These are phyloP conservation scores for Thrips palmi DNA, from an alignment of 1,140 invertebrate species.

Conservation along the genomic window DNA sequence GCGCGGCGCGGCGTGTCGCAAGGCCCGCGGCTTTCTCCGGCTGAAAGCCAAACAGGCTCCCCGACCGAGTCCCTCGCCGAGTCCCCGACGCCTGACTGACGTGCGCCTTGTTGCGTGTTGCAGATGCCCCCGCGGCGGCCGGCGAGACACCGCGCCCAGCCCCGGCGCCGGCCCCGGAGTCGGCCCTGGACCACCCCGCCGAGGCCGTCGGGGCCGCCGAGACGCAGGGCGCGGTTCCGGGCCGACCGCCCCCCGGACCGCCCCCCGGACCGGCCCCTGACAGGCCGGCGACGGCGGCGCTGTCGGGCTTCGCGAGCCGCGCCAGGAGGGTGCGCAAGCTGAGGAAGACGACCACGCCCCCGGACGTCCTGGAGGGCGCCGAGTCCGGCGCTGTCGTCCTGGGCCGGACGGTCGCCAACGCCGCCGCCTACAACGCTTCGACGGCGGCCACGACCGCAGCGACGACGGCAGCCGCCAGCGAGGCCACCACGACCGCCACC, in stretches of 20 bases:
- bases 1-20: too few relatives aligned
- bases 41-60: too few relatives aligned
- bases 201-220: conserved; percentile 1
- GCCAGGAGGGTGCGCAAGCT: conserved; percentile 9
- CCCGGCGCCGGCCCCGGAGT: conserved; percentile 5
- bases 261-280: too few relatives aligned
- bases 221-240: too few relatives aligned
- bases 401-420: not conserved
- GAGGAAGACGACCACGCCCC: conserved; percentile 7
- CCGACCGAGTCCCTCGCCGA: too few relatives aligned
- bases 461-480: not conserved
- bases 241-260: too few relatives aligned
- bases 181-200: conserved; percentile 2
- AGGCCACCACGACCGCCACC: not conserved
- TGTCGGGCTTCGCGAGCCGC: conserved; percentile 10
- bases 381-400: conserved; percentile 8
- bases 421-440: conserved; percentile 3
- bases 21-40: too few relatives aligned
- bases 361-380: conserved; percentile 11
- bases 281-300: not conserved
- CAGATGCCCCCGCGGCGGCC: too few relatives aligned
- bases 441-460: conserved; percentile 1
- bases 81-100: too few relatives aligned
- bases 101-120: too few relatives aligned
- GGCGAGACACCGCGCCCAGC: not conserved